Evolutionary conservation across 2,113 vertebrate genomes (phyloP).

Genomic region (Cinclus mexicanus): DNA sequence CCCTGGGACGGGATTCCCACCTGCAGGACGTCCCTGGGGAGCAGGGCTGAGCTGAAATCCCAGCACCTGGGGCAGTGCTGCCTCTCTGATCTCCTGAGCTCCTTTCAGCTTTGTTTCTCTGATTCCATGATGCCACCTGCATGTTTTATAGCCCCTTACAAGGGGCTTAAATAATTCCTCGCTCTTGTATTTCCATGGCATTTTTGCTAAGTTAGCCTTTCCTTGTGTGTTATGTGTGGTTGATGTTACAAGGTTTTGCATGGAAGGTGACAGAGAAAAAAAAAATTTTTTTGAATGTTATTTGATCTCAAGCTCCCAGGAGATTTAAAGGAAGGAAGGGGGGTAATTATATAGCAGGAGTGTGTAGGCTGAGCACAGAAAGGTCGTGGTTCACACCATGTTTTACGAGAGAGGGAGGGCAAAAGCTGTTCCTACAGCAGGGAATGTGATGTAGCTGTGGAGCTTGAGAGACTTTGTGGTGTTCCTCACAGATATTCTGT

Average conservation of each 20-base stretch:
- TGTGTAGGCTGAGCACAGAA: not conserved
- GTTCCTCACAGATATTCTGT: not conserved
- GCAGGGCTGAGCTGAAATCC: not conserved
- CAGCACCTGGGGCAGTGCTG: not conserved
- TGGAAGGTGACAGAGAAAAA: not conserved
- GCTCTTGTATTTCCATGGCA: rapidly evolving
- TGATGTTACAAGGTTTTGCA: not conserved
- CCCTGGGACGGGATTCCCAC: not conserved
- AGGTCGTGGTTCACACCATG: not conserved
- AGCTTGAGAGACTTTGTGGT: not conserved
- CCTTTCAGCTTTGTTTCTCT: not conserved
- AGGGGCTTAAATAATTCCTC: not conserved
- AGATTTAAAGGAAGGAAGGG: not conserved
- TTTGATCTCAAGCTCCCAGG: not conserved
- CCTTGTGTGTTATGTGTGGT: rapidly evolving
- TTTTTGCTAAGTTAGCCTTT: not conserved
- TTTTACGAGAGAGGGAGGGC: not conserved
- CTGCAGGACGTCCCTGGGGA: no score
- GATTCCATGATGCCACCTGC: not conserved
- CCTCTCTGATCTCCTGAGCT: not conserved
- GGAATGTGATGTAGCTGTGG: not conserved
- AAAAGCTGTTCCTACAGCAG: not conserved
- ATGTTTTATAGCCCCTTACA: not conserved
- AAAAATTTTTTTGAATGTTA: not conserved
- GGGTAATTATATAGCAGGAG: no score